phyloP scores from a whole-genome alignment of 2,797 vertebrate species.

The Taenioides sp. region DNA sequence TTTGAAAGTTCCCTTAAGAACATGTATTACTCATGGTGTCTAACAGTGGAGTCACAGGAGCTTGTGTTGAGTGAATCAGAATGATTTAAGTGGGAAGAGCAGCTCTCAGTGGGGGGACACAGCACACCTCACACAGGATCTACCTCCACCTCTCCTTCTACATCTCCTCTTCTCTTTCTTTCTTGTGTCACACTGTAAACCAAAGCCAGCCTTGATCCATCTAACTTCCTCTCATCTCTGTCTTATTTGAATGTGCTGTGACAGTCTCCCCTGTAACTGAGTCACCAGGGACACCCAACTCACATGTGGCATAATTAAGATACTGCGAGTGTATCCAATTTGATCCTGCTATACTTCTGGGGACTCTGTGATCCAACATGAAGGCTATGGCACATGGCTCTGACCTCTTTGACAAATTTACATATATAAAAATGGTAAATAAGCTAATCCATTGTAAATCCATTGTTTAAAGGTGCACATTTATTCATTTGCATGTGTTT shows the following conservation, averaged over 20 bases:
- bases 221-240: conserved; percentile 23
- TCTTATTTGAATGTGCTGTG: conserved; percentile 42
- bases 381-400: background rate
- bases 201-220: conserved; percentile 20
- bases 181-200: conserved; percentile 26
- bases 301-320: conserved; percentile 49
- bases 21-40: background rate
- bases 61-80: conserved; percentile 44
- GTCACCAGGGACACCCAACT: conserved; percentile 38
- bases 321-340: conserved; percentile 4
- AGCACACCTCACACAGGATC: conserved; percentile 10
- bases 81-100: conserved; percentile 29
- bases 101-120: conserved; percentile 24
- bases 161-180: background rate
- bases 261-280: conserved; percentile 37
- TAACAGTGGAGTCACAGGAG: conserved; percentile 10
- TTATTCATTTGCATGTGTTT: too few species aligned
- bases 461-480: too few species aligned
- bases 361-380: conserved; percentile 23
- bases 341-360: conserved; percentile 12
- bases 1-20: conserved; percentile 51
- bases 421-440: background rate
- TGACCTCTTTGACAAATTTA: background rate
- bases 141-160: conserved; percentile 7
- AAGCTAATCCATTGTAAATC: background rate